Percentiles rank a stretch among this genome's conserved stretches.
Evolutionary conservation across 2,888 invertebrate species (phyloP).

Genomic region (Thera obeliscata): DNA sequence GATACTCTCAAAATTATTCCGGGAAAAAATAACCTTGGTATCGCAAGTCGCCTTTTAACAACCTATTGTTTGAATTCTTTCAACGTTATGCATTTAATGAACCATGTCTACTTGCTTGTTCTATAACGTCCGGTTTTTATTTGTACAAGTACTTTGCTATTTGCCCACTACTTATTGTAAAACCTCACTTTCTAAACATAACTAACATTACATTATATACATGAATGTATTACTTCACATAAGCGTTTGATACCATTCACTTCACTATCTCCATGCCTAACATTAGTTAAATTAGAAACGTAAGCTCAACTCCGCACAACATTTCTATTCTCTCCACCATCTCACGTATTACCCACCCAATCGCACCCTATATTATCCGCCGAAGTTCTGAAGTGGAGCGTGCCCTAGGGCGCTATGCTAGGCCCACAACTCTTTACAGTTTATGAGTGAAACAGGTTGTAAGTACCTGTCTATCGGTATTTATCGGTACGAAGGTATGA

Average conservation of each 20-base stretch:
- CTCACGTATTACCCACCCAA: constrained; percentile 28
- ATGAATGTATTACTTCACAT: not conserved
- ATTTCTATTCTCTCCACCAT: constrained; percentile 26
- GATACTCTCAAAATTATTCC: no score
- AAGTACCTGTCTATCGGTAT: not conserved
- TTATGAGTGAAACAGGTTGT: constrained; percentile 16
- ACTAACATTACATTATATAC: not conserved
- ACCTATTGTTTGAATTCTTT: no score
- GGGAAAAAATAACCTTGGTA: no score
- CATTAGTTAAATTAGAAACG: constrained; percentile 23
- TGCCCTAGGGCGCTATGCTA: constrained; percentile 37
- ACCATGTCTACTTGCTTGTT: no score
- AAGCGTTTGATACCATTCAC: constrained; percentile 8
- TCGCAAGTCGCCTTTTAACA: no score
- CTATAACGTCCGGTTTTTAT: no score
- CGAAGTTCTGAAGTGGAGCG: constrained; percentile 35
- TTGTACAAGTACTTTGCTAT: no score
- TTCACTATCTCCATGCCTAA: constrained; percentile 9
- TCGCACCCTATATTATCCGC: constrained; percentile 33
- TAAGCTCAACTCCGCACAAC: constrained; percentile 15
- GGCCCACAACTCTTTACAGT: constrained; percentile 30
- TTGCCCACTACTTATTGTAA: no score
- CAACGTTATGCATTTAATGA: no score
- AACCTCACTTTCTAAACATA: not conserved
- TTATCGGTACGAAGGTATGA: not conserved